Conservation (phyloP, 1,140 invertebrate genomes). For the Ptiloglossa arizonensis region DNA sequence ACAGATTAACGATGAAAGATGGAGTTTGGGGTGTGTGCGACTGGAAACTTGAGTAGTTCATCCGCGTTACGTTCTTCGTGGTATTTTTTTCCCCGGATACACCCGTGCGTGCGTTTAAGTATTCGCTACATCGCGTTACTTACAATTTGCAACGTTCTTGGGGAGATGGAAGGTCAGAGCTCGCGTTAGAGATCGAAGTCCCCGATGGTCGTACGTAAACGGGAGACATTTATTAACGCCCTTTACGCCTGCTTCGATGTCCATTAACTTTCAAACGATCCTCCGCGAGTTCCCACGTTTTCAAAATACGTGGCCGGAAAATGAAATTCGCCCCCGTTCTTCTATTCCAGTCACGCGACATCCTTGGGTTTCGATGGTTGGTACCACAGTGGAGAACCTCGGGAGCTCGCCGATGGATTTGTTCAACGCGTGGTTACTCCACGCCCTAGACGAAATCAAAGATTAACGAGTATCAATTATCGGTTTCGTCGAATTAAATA, state of each 20-base stretch:
- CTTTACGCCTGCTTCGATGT: not conserved
- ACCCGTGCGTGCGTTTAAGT: too few relatives aligned
- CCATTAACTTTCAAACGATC: slow-evolving; percentile 12
- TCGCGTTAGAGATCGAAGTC: not conserved
- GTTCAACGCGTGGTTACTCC: not conserved
- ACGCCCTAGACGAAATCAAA: not conserved
- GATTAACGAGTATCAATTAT: slow-evolving; percentile 3
- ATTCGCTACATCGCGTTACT: too few relatives aligned
- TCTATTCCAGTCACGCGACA: not conserved
- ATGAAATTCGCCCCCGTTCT: not conserved
- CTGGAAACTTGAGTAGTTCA: too few relatives aligned
- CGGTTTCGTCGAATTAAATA: not conserved
- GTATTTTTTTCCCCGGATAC: not conserved
- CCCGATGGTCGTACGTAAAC: not conserved
- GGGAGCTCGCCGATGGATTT: not conserved
- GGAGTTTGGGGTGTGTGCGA: too few relatives aligned
- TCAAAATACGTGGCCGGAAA: slow-evolving; percentile 13
- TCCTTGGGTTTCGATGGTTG: not conserved
- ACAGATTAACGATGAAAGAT: too few relatives aligned
- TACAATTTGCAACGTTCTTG: too few relatives aligned
- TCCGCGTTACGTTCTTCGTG: not conserved
- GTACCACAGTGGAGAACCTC: not conserved
- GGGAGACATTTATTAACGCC: not conserved
- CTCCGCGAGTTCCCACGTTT: not conserved
- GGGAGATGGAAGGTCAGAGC: not conserved